phyloP scores from a whole-genome alignment of 2,888 invertebrate species.

The Standfussiana lucernea region DNA sequence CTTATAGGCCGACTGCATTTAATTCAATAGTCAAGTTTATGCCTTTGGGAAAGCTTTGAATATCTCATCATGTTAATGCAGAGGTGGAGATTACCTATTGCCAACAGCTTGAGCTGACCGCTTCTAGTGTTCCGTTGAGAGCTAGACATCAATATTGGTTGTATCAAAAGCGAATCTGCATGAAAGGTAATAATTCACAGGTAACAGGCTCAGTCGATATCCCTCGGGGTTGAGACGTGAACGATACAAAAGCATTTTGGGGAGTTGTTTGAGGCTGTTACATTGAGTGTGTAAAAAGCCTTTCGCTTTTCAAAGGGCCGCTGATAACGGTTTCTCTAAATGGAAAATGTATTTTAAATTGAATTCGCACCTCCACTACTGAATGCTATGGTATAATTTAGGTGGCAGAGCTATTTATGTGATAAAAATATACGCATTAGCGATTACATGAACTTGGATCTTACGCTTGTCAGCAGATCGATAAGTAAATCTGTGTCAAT shows the following conservation, averaged over 20 bases:
- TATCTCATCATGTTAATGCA: constrained; percentile 9
- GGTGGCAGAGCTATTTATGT: not conserved
- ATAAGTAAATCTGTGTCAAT: constrained; percentile 41
- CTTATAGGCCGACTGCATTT: constrained; percentile 8
- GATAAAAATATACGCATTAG: constrained; percentile 14
- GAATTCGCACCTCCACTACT: constrained; percentile 16
- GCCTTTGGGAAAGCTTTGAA: not conserved
- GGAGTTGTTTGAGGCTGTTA: constrained; percentile 24
- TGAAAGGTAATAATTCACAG: constrained; percentile 36
- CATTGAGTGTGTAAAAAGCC: constrained; percentile 26
- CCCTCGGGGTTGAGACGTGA: constrained; percentile 16
- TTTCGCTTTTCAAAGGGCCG: constrained; percentile 40
- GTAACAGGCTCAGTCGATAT: constrained; percentile 12
- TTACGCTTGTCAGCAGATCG: constrained; percentile 4
- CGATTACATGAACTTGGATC: constrained; percentile 29
- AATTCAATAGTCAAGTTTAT: constrained; percentile 18
- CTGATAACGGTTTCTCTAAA: constrained; percentile 44
- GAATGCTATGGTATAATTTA: not conserved
- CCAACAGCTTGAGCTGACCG: constrained; percentile 4
- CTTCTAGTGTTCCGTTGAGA: constrained; percentile 9
- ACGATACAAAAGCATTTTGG: constrained; percentile 43
- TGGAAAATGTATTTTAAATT: constrained; percentile 47
- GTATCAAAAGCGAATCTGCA: constrained; percentile 16
- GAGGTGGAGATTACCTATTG: constrained; percentile 18
- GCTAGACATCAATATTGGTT: constrained; percentile 23